These are phyloP conservation scores for Drosophila truncata DNA, from an alignment of 1,140 invertebrate species.

Conservation along the genomic window DNA sequence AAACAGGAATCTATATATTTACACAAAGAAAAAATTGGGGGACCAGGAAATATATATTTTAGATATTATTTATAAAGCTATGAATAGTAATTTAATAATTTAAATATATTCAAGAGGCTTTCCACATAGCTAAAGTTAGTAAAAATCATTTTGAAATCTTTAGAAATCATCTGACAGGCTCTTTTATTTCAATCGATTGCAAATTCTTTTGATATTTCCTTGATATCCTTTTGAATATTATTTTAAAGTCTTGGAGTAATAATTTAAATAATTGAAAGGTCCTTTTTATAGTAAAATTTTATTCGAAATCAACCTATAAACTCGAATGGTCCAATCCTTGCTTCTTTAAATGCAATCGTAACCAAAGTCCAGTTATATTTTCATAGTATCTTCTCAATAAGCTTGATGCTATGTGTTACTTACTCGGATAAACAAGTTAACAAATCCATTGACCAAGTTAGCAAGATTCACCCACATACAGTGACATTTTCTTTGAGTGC, in stretches of 20 bases:
- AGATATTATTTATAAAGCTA: no score
- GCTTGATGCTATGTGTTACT: not conserved
- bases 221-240: not conserved
- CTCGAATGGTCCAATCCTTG: no score
- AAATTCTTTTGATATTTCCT: not conserved
- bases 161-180: not conserved
- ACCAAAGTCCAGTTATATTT: not conserved
- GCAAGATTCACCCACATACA: not conserved
- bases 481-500: conserved; percentile 16
- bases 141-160: no score
- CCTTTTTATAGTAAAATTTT: not conserved
- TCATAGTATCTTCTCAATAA: not conserved
- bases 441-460: not conserved
- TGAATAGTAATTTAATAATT: not conserved
- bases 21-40: not conserved
- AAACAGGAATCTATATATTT: conserved; percentile 31
- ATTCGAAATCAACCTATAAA: not conserved
- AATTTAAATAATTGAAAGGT: not conserved
- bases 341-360: not conserved
- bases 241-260: no score
- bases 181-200: rapidly evolving
- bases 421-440: not conserved
- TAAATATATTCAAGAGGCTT: not conserved
- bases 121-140: not conserved
- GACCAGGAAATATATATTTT: no score